Conservation (phyloP, 2,797 vertebrate species). For the Lagorchestes hirsutus region DNA sequence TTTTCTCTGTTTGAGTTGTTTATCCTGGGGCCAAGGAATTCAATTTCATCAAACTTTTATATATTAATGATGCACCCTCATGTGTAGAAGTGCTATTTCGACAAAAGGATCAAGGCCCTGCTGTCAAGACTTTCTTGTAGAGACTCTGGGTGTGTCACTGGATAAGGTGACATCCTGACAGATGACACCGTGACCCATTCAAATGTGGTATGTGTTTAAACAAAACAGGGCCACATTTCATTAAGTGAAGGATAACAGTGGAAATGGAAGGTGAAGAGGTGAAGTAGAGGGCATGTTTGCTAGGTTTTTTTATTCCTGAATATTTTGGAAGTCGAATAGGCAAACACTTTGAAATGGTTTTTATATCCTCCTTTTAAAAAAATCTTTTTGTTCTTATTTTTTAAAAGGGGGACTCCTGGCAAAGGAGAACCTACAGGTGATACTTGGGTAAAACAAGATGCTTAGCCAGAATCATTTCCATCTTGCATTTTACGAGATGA, state of each 20-base stretch:
- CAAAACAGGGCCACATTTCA: slow-evolving; percentile 11
- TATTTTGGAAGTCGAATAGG: background rate
- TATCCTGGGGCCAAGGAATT: background rate
- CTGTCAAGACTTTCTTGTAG: background rate
- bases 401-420: background rate
- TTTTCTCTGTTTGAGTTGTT: background rate
- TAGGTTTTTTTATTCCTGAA: background rate
- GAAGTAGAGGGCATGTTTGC: background rate
- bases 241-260: slow-evolving; percentile 1
- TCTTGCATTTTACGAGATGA: accelerated
- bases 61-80: background rate
- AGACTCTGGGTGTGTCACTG: background rate
- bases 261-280: background rate
- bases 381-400: background rate
- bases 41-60: background rate
- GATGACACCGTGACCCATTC: background rate
- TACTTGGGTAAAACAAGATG: background rate
- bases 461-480: accelerated
- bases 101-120: background rate
- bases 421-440: background rate
- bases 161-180: slow-evolving; percentile 7
- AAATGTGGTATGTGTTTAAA: background rate
- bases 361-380: too few species aligned
- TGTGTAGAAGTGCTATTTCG: background rate
- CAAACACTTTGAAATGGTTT: background rate